Percentiles rank a stretch among this genome's conserved stretches.
These are phyloP conservation scores for Hiodon tergisus DNA, from an alignment of 2,113 vertebrate species.

Conservation along the genomic window DNA sequence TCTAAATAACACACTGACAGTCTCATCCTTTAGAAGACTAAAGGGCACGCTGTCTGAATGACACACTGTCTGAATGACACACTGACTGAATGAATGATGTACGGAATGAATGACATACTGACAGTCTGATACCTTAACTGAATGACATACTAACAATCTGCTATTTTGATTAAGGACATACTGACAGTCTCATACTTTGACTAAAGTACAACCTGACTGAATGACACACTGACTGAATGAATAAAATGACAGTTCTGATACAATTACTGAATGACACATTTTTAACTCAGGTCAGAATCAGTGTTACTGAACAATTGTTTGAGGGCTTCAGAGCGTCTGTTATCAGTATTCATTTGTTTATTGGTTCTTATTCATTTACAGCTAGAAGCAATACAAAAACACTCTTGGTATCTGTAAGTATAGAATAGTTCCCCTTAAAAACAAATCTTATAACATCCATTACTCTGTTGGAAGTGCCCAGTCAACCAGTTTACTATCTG, in stretches of 20 bases:
- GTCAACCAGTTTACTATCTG: neutral
- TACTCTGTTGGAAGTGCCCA: neutral
- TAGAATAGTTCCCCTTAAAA: neutral
- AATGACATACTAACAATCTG: too few relatives aligned
- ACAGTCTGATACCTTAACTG: too few relatives aligned
- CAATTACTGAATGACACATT: too few relatives aligned
- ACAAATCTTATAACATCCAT: too few relatives aligned
- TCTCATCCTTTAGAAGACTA: neutral
- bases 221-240: too few relatives aligned
- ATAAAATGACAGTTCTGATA: too few relatives aligned
- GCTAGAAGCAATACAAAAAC: conserved; percentile 88
- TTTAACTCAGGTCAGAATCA: too few relatives aligned
- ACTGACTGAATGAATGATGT: neutral
- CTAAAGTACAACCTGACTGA: too few relatives aligned
- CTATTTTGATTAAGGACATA: too few relatives aligned
- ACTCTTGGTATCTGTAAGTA: conserved; percentile 88
- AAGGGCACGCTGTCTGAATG: neutral
- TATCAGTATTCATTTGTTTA: conserved; percentile 18
- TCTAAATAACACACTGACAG: neutral
- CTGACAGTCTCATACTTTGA: neutral
- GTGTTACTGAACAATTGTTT: neutral
- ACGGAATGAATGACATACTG: too few relatives aligned
- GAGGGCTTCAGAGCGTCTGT: neutral
- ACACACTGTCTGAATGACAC: neutral
- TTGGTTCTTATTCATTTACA: conserved; percentile 39